These are phyloP conservation scores for Nymphalis io DNA, from an alignment of 1,140 invertebrate genomes.

Conservation along the genomic window DNA sequence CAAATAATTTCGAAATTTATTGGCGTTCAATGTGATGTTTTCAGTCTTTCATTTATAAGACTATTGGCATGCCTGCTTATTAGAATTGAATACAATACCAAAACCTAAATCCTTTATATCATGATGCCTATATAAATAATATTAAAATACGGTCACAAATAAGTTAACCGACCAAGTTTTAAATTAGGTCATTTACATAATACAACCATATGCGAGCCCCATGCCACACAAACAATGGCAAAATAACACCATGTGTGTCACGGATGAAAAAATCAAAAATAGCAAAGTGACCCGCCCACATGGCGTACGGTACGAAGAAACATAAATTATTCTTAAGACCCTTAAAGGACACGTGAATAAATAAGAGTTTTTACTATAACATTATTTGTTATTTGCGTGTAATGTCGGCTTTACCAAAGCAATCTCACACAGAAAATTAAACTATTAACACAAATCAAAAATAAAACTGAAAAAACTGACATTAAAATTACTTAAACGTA, in stretches of 20 bases:
- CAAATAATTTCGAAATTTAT: neutral
- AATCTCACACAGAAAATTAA: no score
- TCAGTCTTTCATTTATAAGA: no score
- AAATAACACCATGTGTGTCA: constrained; percentile 64
- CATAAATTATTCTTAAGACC: constrained; percentile 35
- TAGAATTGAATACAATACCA: no score
- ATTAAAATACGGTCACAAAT: neutral
- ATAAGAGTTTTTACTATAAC: no score
- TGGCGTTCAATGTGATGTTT: no score
- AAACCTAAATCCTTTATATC: neutral
- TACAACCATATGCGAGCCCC: constrained; percentile 43
- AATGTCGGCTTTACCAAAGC: no score
- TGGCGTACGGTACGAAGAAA: constrained; percentile 18
- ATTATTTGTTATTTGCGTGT: neutral
- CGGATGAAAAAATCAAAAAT: constrained; percentile 59
- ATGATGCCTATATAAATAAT: neutral
- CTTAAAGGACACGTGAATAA: constrained; percentile 58
- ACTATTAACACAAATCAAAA: no score
- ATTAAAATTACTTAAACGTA: no score
- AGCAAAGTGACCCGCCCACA: constrained; percentile 55
- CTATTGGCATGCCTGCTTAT: no score
- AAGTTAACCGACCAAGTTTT: neutral
- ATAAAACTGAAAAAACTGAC: no score
- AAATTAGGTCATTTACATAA: constrained; percentile 23
- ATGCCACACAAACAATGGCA: constrained; percentile 45